Conservation (phyloP, 2,797 vertebrate species). For the Hoplostethus atlanticus region DNA sequence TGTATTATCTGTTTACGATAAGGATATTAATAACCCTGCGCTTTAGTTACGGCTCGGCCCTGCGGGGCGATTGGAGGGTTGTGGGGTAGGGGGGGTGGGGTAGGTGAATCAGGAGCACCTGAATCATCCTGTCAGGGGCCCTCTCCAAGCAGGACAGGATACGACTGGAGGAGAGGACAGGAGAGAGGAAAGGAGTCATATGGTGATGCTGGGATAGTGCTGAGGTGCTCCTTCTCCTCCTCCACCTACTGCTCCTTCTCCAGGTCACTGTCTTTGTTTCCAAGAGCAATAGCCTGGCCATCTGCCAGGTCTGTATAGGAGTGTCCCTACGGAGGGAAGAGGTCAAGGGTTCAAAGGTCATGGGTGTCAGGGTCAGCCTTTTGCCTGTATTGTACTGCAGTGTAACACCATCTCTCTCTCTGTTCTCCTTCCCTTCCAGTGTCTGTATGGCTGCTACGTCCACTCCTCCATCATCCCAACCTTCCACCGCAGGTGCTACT, state of each 20-base stretch:
- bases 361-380: neutral
- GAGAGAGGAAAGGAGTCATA: constrained; percentile 16
- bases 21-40: constrained; percentile 83
- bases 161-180: constrained; percentile 13
- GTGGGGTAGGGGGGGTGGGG: neutral
- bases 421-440: constrained; percentile 79
- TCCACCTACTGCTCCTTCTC: constrained; percentile 20
- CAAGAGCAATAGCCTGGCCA: constrained; percentile 70
- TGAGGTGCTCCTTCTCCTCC: constrained; percentile 37
- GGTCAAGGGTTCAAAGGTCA: constrained; percentile 34
- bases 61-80: constrained; percentile 6
- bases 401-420: constrained; percentile 52
- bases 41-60: constrained; percentile 74
- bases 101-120: constrained; percentile 48
- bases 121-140: constrained; percentile 72
- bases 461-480: constrained; percentile 99
- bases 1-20: constrained; percentile 84
- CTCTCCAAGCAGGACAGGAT: constrained; percentile 49
- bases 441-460: constrained; percentile 99
- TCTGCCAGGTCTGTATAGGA: constrained; percentile 65
- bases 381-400: constrained; percentile 42
- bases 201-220: constrained; percentile 24
- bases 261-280: constrained; percentile 56
- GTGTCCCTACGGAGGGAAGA: constrained; percentile 32
- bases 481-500: constrained; percentile 95